Evolutionary conservation across 1,140 invertebrate species (phyloP).

Genomic region (Odontomachus brunneus): DNA sequence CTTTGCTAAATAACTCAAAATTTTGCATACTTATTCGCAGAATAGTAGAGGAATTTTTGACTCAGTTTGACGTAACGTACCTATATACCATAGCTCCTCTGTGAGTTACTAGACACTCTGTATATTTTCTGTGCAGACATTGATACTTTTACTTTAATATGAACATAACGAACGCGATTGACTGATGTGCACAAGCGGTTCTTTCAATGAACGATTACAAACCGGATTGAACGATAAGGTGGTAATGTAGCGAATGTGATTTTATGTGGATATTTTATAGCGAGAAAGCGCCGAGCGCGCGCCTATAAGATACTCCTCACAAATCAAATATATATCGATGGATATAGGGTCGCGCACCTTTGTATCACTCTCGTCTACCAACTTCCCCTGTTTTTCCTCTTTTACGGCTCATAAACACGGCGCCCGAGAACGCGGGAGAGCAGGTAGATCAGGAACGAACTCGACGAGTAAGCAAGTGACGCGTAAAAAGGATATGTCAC

Average conservation of each 20-base stretch:
- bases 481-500: slow-evolving; percentile 68
- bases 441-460: slow-evolving; percentile 40
- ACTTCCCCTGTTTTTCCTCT: slow-evolving; percentile 56
- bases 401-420: slow-evolving; percentile 71
- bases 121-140: too few species aligned
- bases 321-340: slow-evolving; percentile 25
- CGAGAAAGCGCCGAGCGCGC: background rate
- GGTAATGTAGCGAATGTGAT: background rate
- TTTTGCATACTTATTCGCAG: too few species aligned
- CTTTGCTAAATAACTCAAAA: too few species aligned
- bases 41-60: too few species aligned
- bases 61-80: too few species aligned
- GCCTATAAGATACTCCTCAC: slow-evolving; percentile 2
- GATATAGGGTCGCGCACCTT: slow-evolving; percentile 46
- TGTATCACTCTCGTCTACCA: slow-evolving; percentile 44
- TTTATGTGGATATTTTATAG: background rate
- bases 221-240: background rate
- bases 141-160: too few species aligned
- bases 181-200: background rate
- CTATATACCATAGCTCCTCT: too few species aligned
- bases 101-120: too few species aligned
- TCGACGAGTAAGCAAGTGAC: slow-evolving; percentile 55
- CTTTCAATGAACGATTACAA: slow-evolving; percentile 3
- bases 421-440: slow-evolving; percentile 19
- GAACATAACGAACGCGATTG: slow-evolving; percentile 2